Conservation (phyloP, 2,888 invertebrate species). For the Caenorhabditis doughertyi region DNA sequence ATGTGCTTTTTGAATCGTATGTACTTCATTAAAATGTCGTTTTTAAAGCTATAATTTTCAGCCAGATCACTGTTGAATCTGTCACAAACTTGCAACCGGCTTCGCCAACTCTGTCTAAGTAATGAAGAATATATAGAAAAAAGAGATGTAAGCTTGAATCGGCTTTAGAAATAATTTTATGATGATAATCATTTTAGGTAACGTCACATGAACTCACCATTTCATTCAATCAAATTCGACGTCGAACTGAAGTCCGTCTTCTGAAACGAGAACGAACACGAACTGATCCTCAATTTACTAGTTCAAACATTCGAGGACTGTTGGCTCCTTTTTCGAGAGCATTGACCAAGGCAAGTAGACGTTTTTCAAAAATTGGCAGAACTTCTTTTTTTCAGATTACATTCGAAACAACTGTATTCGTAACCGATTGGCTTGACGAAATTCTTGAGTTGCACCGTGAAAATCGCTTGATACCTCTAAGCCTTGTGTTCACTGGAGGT, state of each 20-base stretch:
- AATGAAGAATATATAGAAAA: slow-evolving; percentile 41
- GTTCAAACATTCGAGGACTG: slow-evolving; percentile 26
- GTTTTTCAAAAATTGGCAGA: neutral
- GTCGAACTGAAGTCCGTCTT: slow-evolving; percentile 52
- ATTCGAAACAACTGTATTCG: slow-evolving; percentile 54
- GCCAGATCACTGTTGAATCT: slow-evolving; percentile 47
- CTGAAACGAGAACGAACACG: slow-evolving; percentile 56
- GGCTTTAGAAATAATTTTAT: neutral
- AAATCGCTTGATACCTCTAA: slow-evolving; percentile 54
- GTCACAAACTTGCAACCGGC: slow-evolving; percentile 51
- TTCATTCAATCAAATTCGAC: slow-evolving; percentile 53
- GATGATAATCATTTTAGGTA: slow-evolving; percentile 28
- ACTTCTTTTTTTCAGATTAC: slow-evolving; percentile 48
- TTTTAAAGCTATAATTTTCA: slow-evolving; percentile 27
- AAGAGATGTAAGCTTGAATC: slow-evolving; percentile 46
- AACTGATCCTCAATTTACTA: slow-evolving; percentile 33
- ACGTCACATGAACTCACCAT: slow-evolving; percentile 58
- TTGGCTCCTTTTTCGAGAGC: slow-evolving; percentile 52
- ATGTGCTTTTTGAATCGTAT: slow-evolving; percentile 47
- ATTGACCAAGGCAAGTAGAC: slow-evolving; percentile 26
- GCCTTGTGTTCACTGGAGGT: slow-evolving; percentile 69
- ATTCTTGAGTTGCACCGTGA: slow-evolving; percentile 48
- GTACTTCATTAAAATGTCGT: neutral
- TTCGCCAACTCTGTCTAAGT: slow-evolving; percentile 35
- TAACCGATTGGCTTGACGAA: slow-evolving; percentile 59